Conservation (phyloP, 1,140 invertebrate genomes). For the Dendroctonus valens region DNA sequence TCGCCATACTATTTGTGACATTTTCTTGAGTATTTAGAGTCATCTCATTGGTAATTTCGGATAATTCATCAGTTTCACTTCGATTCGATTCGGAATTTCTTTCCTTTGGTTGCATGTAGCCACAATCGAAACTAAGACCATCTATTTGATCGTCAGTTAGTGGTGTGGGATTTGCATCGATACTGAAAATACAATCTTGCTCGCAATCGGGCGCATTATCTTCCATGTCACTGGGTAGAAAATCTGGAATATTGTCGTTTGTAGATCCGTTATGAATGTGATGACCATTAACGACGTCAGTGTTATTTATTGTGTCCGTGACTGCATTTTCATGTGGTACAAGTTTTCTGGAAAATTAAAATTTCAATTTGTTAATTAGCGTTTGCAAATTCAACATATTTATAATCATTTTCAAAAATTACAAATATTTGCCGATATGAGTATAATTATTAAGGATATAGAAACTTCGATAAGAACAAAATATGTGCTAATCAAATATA, state of each 20-base stretch:
- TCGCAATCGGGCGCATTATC: conserved; percentile 37
- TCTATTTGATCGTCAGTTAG: conserved; percentile 33
- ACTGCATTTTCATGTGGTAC: conserved; percentile 1
- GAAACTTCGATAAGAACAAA: background rate
- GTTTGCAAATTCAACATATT: too few species aligned
- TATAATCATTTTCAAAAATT: too few species aligned
- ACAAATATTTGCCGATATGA: too few species aligned
- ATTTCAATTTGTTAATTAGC: too few species aligned
- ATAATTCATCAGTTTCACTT: too few species aligned
- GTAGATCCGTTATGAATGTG: background rate
- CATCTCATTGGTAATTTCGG: too few species aligned
- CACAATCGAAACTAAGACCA: conserved; percentile 20
- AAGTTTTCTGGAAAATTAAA: conserved; percentile 14
- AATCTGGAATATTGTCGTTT: conserved; percentile 25
- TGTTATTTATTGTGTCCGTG: conserved; percentile 1
- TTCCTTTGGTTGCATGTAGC: too few species aligned
- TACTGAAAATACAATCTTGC: conserved; percentile 42
- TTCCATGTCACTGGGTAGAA: conserved; percentile 36
- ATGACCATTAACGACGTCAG: background rate
- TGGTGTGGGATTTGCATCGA: background rate
- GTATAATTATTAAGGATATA: too few species aligned
- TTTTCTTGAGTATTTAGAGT: background rate
- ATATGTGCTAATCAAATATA: background rate
- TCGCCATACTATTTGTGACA: background rate
- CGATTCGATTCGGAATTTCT: background rate